Conservation (phyloP, 1,140 invertebrate species). For the Drosophila arawakana region DNA sequence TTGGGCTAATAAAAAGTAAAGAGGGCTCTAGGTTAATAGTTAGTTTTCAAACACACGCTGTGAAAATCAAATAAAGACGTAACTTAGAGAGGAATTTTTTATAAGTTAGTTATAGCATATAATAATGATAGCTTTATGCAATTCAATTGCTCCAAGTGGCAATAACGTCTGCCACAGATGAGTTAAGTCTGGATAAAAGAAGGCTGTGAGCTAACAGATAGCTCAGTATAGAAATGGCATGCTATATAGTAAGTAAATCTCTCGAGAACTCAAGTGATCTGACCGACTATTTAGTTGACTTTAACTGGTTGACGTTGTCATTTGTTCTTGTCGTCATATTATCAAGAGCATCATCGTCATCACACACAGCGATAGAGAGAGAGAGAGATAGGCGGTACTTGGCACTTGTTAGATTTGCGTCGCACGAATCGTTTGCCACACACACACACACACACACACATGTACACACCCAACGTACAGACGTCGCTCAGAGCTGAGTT, state of each 20-base stretch:
- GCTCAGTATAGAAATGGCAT: not conserved
- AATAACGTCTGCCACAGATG: too few species aligned
- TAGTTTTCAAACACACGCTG: too few species aligned
- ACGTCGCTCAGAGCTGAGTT: constrained; percentile 28
- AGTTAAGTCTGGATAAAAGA: too few species aligned
- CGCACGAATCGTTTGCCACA: constrained; percentile 63
- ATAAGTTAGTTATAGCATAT: too few species aligned
- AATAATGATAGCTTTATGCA: too few species aligned
- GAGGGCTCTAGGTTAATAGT: too few species aligned
- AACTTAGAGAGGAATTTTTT: too few species aligned
- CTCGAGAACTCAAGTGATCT: constrained; percentile 35
- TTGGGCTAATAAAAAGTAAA: too few species aligned
- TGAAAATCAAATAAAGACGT: too few species aligned
- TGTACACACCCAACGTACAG: not conserved
- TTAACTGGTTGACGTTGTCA: constrained; percentile 31
- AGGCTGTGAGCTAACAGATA: too few species aligned
- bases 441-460: constrained; percentile 9
- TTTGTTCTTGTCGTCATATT: constrained; percentile 20
- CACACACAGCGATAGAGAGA: constrained; percentile 11
- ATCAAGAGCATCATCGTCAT: constrained; percentile 27
- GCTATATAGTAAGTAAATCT: constrained; percentile 15
- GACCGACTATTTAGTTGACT: constrained; percentile 52
- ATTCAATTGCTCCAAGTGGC: too few species aligned
- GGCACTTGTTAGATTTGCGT: constrained; percentile 71
- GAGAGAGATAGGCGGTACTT: constrained; percentile 9